phyloP scores from a whole-genome alignment of 2,888 invertebrate species.

The Bhutanitis thaidina region DNA sequence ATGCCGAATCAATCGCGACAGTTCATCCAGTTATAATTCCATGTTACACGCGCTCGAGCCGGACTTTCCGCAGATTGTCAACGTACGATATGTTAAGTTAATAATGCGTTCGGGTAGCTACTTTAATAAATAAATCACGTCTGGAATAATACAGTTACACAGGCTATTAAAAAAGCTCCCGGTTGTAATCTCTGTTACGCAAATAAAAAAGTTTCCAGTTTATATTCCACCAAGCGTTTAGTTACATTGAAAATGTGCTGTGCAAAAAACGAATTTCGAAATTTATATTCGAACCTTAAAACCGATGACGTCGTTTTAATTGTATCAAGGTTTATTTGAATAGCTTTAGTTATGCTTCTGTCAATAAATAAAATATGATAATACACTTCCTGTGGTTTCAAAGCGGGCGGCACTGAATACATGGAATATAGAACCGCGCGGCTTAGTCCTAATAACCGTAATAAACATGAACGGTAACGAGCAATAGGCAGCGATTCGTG shows the following conservation, averaged over 20 bases:
- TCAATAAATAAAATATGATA: conserved; percentile 7
- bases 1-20: conserved; percentile 48
- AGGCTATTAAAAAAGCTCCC: not conserved
- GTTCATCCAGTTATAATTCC: conserved; percentile 55
- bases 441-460: conserved; percentile 77
- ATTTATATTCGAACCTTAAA: no score
- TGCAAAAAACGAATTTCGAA: no score
- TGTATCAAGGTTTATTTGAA: not conserved
- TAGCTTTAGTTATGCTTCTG: not conserved
- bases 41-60: conserved; percentile 46
- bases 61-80: conserved; percentile 53
- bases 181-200: not conserved
- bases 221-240: no score
- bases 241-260: no score
- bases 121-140: conserved; percentile 25
- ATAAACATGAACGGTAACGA: conserved; percentile 79
- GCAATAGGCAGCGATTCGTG: conserved; percentile 78
- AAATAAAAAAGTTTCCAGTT: no score
- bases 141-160: not conserved
- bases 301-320: not conserved
- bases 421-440: conserved; percentile 65
- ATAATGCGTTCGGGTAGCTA: conserved; percentile 22
- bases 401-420: conserved; percentile 57
- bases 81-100: conserved; percentile 36
- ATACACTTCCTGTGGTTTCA: conserved; percentile 21